Conservation (phyloP, 2,888 invertebrate species). For the Papilio gigon region DNA sequence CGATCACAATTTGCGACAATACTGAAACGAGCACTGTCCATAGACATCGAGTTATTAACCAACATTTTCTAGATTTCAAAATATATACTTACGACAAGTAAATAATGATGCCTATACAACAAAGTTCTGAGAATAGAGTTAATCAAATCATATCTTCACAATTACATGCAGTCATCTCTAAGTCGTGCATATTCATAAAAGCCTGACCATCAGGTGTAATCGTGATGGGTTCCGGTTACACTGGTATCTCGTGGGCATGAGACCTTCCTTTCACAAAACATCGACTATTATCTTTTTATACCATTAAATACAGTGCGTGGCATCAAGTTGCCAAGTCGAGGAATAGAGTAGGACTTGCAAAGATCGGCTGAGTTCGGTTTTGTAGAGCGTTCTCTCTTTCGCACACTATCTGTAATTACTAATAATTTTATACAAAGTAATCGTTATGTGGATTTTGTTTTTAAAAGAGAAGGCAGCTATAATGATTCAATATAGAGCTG, state of each 20-base stretch:
- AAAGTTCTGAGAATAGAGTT: not conserved
- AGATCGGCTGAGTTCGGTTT: not conserved
- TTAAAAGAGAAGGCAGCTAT: too few species aligned
- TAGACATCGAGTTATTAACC: too few species aligned
- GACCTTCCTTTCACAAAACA: constrained; percentile 32
- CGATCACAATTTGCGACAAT: too few species aligned
- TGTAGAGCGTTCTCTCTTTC: not conserved
- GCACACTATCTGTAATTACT: too few species aligned
- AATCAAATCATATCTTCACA: not conserved
- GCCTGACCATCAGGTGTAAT: constrained; percentile 10
- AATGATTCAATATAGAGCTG: too few species aligned
- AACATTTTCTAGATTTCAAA: too few species aligned
- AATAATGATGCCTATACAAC: too few species aligned
- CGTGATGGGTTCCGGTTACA: constrained; percentile 13
- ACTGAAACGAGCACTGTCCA: too few species aligned
- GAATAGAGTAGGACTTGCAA: not conserved
- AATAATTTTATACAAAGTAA: too few species aligned
- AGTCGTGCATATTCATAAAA: constrained; percentile 11
- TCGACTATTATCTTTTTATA: constrained; percentile 6
- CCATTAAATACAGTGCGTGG: not conserved
- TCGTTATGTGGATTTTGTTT: too few species aligned
- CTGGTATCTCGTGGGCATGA: constrained; percentile 6
- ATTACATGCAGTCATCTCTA: constrained; percentile 8
- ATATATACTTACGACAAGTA: too few species aligned
- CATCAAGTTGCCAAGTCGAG: not conserved